Conservation (phyloP, 2,888 invertebrate species). For the Chironomus tentans region DNA sequence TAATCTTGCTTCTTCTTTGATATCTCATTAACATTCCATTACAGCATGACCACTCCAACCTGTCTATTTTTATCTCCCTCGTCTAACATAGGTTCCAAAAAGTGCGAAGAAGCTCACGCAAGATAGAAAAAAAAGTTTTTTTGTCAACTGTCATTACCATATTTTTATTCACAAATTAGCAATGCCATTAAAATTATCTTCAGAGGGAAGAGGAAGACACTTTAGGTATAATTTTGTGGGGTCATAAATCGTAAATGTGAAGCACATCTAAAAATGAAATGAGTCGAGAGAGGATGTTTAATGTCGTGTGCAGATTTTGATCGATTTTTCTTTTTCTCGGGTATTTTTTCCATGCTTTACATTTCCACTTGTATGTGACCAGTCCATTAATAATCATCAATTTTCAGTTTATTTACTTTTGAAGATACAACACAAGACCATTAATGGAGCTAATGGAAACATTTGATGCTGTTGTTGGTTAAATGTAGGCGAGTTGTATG, state of each 20-base stretch:
- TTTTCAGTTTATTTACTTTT: neutral
- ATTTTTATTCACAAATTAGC: conserved; percentile 17
- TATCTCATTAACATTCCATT: too few species aligned
- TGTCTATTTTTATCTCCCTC: too few species aligned
- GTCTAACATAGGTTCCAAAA: too few species aligned
- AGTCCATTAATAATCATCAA: conserved; percentile 6
- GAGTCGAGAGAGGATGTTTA: neutral
- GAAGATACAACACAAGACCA: neutral
- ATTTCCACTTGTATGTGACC: neutral
- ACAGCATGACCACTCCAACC: too few species aligned
- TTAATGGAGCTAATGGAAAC: neutral
- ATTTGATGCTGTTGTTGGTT: too few species aligned
- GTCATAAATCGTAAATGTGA: neutral
- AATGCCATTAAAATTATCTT: neutral
- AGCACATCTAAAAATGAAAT: neutral
- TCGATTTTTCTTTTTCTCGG: conserved; percentile 3
- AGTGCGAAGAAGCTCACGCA: too few species aligned
- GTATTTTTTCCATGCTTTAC: neutral
- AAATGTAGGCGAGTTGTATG: too few species aligned
- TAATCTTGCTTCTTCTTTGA: too few species aligned
- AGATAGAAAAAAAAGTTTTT: too few species aligned
- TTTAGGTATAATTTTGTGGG: neutral
- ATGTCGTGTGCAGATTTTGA: conserved; percentile 10
- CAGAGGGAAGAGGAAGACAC: neutral
- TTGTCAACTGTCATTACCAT: neutral